Conservation (phyloP, 2,113 vertebrate genomes). For the Burhinus bistriatus region DNA sequence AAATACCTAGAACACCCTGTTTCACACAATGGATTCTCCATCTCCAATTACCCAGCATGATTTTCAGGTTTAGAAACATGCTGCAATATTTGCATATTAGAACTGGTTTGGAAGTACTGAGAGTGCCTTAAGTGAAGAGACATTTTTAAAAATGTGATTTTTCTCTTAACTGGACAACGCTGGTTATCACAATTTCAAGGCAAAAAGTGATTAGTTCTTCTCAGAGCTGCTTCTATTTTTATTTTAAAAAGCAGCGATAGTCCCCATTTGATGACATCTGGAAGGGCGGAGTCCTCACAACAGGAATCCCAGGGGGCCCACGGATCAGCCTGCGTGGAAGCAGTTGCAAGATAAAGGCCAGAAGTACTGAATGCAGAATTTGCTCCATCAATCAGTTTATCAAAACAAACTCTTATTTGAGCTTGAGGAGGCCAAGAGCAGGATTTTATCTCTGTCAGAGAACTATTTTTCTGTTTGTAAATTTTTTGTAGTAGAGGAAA, state of each 20-base stretch:
- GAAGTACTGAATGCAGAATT: not conserved
- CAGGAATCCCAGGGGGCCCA: not conserved
- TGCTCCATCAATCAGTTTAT: not conserved
- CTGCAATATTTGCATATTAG: not conserved
- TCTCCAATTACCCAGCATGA: not conserved
- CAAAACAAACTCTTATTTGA: not conserved
- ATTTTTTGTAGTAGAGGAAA: not conserved
- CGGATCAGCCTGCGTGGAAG: not conserved
- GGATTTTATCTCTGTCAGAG: not conserved
- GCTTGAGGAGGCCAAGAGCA: not conserved
- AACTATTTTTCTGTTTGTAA: not conserved
- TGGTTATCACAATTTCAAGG: not conserved
- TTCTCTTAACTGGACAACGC: not conserved
- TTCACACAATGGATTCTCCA: not conserved
- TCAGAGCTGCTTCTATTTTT: not conserved
- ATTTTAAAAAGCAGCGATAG: not conserved
- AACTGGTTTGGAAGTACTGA: not conserved
- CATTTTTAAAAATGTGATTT: not conserved
- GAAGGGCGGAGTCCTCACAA: not conserved
- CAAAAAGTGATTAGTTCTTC: not conserved
- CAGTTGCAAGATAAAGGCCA: constrained; percentile 12
- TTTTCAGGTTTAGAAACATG: not conserved
- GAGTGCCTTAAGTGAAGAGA: not conserved
- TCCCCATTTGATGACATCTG: not conserved
- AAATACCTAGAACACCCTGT: not conserved